A percentile compares a stretch with the other conserved stretches of the same genome.
phyloP scores from a whole-genome alignment of 2,888 invertebrate species.

The Caenorhabditis doughertyi region DNA sequence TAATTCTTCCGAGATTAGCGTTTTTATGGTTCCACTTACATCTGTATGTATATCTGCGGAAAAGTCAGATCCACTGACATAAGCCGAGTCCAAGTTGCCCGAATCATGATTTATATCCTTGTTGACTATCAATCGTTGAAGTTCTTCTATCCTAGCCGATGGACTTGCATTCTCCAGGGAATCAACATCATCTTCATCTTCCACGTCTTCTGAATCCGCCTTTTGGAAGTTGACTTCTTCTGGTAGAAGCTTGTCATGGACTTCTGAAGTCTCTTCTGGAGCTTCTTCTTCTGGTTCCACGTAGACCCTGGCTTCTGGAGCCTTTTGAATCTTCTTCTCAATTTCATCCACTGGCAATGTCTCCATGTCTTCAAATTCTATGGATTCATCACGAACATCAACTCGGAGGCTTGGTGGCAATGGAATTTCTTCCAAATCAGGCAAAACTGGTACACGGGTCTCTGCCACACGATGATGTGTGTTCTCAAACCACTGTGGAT shows the following conservation, averaged over 20 bases:
- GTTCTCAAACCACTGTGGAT: slow-evolving; percentile 73
- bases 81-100: slow-evolving; percentile 53
- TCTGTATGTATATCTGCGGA: slow-evolving; percentile 46
- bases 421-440: slow-evolving; percentile 10
- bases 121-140: slow-evolving; percentile 41
- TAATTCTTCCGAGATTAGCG: too few species aligned
- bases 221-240: too few species aligned
- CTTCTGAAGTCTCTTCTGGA: neutral
- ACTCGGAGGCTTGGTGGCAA: slow-evolving; percentile 6
- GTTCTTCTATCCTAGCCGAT: slow-evolving; percentile 30
- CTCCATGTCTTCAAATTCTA: slow-evolving; percentile 28
- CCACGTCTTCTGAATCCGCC: neutral
- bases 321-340: neutral
- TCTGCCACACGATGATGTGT: slow-evolving; percentile 49
- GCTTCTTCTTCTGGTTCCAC: neutral
- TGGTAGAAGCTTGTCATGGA: too few species aligned
- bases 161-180: neutral
- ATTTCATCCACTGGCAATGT: slow-evolving; percentile 30
- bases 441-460: neutral
- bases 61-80: slow-evolving; percentile 57
- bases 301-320: neutral
- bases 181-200: slow-evolving; percentile 35
- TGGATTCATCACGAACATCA: neutral
- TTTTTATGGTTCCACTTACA: too few species aligned
- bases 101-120: slow-evolving; percentile 48